A percentile compares a stretch with the other conserved stretches of the same genome.
phyloP scores from a whole-genome alignment of 2,888 invertebrate genomes.

The Temnothorax unifasciatus region DNA sequence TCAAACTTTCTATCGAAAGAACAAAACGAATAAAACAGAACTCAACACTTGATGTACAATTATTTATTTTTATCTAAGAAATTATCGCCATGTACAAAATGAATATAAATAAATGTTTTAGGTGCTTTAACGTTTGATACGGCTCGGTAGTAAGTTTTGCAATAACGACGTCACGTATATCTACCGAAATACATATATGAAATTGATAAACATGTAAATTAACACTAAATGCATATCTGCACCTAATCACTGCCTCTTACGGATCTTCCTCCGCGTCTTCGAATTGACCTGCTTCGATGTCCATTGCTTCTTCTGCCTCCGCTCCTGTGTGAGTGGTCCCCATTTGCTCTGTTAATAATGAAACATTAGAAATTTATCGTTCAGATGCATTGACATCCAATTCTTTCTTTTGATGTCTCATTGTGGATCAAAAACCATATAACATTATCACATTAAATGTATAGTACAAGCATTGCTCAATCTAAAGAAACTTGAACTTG shows the following conservation, averaged over 20 bases:
- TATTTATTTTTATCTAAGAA: conserved; percentile 82
- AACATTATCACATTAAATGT: background rate
- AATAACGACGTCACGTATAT: conserved; percentile 75
- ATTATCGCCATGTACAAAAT: conserved; percentile 85
- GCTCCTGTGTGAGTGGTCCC: conserved; percentile 85
- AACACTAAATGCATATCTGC: conserved; percentile 82
- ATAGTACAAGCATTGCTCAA: background rate
- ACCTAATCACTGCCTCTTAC: conserved; percentile 74
- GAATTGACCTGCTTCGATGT: conserved; percentile 87
- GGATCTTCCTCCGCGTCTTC: conserved; percentile 88
- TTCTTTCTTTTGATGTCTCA: conserved; percentile 5
- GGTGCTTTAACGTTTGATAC: conserved; percentile 79
- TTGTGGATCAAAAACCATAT: background rate
- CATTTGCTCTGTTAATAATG: conserved; percentile 82
- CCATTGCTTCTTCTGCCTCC: conserved; percentile 86
- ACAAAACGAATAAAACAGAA: conserved; percentile 23
- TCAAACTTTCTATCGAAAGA: conserved; percentile 28
- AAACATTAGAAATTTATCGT: conserved; percentile 46
- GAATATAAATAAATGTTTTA: conserved; percentile 84
- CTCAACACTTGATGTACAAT: conserved; percentile 70
- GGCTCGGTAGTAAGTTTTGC: conserved; percentile 73
- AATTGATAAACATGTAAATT: conserved; percentile 77
- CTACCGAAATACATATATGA: conserved; percentile 79
- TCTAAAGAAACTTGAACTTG: background rate
- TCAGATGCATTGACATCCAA: background rate